Base-by-base conservation (phyloP, 2,797 vertebrate genomes). In the Phoeniculus purpureus region DNA sequence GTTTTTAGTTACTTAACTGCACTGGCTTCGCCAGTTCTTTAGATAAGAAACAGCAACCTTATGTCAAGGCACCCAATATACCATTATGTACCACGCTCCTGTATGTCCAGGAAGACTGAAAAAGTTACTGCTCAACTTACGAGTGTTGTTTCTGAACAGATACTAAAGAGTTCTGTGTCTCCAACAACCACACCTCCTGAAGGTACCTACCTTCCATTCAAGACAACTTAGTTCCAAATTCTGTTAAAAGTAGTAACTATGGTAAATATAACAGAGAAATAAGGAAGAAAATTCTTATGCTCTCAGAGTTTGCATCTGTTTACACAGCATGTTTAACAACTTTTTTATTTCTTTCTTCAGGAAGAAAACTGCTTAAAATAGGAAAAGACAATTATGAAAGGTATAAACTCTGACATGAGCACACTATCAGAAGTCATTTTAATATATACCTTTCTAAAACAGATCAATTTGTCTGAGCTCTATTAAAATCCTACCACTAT, bases 401-500 rank as follows among this genome's bases (percentile, higher is more conserved):
- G 32, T 52, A 70, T 23, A 34, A 66, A 75, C 9, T 70, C 73
- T n/a, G 11, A 23, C 32, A 89, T 34, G 9, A 72, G 12, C 59
- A 6, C 26, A 91, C 29, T 55, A 82, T 20, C 48, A 74, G 5
- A 81, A 74, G 15, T 58, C 0, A 54, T 43, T 78, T 89, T 32
- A 66, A 34, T 66, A 74, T 40, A 61, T 55, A 62, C 22, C 52
- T 43, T 43, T 43, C 43, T 37, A 3, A 78, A 90, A 21, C 19
- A 81, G 40, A 37, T 65, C 27, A 74, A 73, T 82, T 32, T 80
- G 13, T 43, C 27, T 51, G 32, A 21, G 31, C 18, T 78, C 62
- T 90, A 15, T 43, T 85, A 85, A 91, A 90, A 92, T 78, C 73
- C 81, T 70, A 23, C 81, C 92, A 78, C 86, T 92, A 89, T 65